A percentile compares a stretch with the other conserved stretches of the same genome.
phyloP scores from a whole-genome alignment of 2,797 vertebrate species.

The Euphonia xanthogaster region DNA sequence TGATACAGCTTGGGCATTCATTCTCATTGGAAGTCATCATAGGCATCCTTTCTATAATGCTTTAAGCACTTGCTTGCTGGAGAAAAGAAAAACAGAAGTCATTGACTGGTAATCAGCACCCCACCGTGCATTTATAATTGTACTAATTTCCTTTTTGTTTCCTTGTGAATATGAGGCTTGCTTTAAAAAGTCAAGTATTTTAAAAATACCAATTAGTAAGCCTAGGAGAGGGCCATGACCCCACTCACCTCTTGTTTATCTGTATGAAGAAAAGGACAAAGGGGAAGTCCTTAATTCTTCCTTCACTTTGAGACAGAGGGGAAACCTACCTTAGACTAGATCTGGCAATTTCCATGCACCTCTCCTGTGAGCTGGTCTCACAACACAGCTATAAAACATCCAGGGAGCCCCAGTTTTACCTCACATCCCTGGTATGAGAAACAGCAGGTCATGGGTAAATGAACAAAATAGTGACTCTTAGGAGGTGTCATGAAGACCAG shows the following conservation, averaged over 20 bases:
- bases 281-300: not conserved
- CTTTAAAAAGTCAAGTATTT: conserved; percentile 53
- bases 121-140: conserved; percentile 33
- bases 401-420: not conserved
- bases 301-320: not conserved
- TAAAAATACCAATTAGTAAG: conserved; percentile 5
- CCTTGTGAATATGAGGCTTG: conserved; percentile 40
- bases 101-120: conserved; percentile 61
- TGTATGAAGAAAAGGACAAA: not conserved
- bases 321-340: not conserved
- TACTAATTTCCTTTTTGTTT: conserved; percentile 55
- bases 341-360: not conserved
- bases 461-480: not conserved
- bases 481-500: not conserved
- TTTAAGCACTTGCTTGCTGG: conserved; percentile 39
- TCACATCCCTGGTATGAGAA: not conserved
- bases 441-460: not conserved
- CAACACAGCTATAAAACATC: not conserved
- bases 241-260: conserved; percentile 4
- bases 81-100: conserved; percentile 42
- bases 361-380: not conserved
- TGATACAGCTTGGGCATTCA: conserved; percentile 21
- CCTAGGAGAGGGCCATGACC: conserved; percentile 13
- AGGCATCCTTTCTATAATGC: conserved; percentile 37
- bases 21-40: conserved; percentile 42